Conservation (phyloP, 2,888 invertebrate species). For the Ceriagrion tenellum region DNA sequence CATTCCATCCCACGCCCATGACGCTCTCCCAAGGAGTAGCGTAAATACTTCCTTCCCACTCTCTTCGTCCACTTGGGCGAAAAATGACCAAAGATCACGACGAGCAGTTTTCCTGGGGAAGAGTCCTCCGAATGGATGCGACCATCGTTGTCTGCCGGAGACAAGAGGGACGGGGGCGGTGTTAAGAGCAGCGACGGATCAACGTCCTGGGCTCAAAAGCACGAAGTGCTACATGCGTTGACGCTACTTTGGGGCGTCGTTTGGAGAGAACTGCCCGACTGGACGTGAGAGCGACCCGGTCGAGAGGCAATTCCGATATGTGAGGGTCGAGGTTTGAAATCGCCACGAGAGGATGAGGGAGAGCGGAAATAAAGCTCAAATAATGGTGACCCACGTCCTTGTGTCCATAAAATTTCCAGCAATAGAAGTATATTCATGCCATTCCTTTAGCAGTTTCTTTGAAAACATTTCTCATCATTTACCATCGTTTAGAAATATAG, state of each 20-base stretch:
- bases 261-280: not conserved
- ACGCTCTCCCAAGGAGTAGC: not conserved
- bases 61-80: not conserved
- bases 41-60: not conserved
- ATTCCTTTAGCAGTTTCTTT: too few relatives aligned
- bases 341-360: not conserved
- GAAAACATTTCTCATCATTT: too few relatives aligned
- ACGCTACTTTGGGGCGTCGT: not conserved
- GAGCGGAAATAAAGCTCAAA: not conserved
- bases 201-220: not conserved
- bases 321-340: not conserved
- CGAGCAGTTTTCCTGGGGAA: not conserved
- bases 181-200: not conserved
- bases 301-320: not conserved
- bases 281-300: not conserved
- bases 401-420: too few relatives aligned
- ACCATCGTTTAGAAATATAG: too few relatives aligned
- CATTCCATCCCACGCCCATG: not conserved
- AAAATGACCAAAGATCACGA: not conserved
- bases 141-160: not conserved
- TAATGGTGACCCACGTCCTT: too few relatives aligned
- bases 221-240: not conserved
- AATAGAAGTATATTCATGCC: too few relatives aligned
- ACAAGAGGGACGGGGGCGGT: not conserved
- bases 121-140: not conserved